phyloP scores from a whole-genome alignment of 1,140 invertebrate species.

The Brachionus sp. region DNA sequence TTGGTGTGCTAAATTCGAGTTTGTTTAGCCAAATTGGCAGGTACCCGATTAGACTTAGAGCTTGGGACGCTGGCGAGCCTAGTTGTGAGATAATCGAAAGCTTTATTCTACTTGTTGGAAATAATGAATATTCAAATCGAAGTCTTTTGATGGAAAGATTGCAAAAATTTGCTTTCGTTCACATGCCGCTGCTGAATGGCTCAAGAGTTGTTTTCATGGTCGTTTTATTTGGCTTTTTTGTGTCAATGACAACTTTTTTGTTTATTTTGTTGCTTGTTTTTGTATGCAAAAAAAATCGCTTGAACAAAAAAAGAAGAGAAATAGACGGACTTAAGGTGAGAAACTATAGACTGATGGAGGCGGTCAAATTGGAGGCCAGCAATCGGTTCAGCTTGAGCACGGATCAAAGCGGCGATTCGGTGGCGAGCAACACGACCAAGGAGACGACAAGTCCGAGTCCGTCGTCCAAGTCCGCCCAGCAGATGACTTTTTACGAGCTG shows the following conservation, averaged over 20 bases:
- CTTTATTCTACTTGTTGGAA: background rate
- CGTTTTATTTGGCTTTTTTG: background rate
- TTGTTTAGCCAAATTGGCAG: background rate
- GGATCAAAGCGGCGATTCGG: background rate
- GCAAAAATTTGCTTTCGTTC: background rate
- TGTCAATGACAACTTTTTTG: background rate
- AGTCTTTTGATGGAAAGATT: background rate
- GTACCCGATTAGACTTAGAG: background rate
- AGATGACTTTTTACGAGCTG: background rate
- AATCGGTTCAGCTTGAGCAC: background rate
- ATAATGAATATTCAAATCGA: background rate
- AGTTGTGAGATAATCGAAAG: background rate
- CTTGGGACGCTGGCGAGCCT: background rate
- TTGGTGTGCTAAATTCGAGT: background rate
- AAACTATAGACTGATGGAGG: background rate
- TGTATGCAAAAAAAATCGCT: background rate
- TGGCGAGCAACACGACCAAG: background rate
- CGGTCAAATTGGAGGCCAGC: background rate
- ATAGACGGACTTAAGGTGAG: slow-evolving; percentile 1
- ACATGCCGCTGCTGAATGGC: background rate
- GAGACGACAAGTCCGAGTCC: background rate
- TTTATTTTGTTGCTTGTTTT: background rate
- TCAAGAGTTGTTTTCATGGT: background rate
- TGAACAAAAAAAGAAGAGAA: background rate
- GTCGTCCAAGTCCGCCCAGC: background rate